Percentiles rank a stretch among this genome's conserved stretches.
These are phyloP conservation scores for Brachionus asplanchnoidis DNA, from an alignment of 1,140 invertebrate species.

Conservation along the genomic window DNA sequence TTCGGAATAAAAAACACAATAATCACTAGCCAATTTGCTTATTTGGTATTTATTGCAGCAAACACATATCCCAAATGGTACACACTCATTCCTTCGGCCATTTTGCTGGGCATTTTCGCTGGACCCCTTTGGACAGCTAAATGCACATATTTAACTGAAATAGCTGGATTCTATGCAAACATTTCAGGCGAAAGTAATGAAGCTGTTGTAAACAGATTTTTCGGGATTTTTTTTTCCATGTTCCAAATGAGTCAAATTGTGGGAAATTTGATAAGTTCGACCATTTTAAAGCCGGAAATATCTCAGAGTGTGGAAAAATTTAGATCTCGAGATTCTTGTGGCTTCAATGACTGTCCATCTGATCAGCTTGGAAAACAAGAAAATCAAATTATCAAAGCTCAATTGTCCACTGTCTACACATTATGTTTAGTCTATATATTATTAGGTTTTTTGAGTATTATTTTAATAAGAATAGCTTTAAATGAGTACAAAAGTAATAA, in stretches of 20 bases:
- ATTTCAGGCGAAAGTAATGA: constrained; percentile 66
- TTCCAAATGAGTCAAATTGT: constrained; percentile 72
- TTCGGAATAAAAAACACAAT: constrained; percentile 92
- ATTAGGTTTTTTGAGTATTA: background rate
- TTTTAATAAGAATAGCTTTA: background rate
- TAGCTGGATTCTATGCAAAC: constrained; percentile 68
- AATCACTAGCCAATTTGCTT: constrained; percentile 80
- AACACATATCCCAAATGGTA: constrained; percentile 79
- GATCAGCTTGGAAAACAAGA: background rate
- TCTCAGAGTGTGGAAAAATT: background rate
- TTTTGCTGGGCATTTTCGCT: constrained; percentile 74
- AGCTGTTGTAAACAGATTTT: constrained; percentile 85
- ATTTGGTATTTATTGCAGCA: constrained; percentile 83
- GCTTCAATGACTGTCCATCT: constrained; percentile 1
- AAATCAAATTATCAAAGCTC: background rate
- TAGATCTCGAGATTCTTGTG: background rate
- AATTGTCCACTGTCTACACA: background rate
- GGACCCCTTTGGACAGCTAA: constrained; percentile 94
- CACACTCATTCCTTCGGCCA: constrained; percentile 64
- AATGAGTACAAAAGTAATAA: constrained; percentile 6
- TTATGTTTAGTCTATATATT: background rate
- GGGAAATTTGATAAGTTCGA: constrained; percentile 92
- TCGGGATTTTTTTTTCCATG: constrained; percentile 93
- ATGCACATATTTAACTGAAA: constrained; percentile 88
- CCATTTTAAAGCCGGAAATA: constrained; percentile 64